A percentile compares a stretch with the other conserved stretches of the same genome.
These are phyloP conservation scores for Bursaphelenchus mucronatus DNA, from an alignment of 1,140 invertebrate genomes.

Conservation along the genomic window DNA sequence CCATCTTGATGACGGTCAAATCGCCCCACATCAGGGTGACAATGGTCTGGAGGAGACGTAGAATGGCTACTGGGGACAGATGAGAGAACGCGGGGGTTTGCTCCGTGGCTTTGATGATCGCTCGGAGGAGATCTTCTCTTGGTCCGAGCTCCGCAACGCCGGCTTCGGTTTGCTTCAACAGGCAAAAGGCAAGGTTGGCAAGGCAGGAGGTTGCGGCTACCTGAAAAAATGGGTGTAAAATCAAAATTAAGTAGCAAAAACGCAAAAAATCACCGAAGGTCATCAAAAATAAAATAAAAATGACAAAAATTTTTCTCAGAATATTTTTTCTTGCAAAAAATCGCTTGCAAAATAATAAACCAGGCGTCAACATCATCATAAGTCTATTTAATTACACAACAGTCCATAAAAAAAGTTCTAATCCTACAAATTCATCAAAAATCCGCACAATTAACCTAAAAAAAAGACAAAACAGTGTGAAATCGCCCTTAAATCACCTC, in stretches of 20 bases:
- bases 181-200: constrained; percentile 41
- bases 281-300: constrained; percentile 1
- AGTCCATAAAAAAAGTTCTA: too few relatives aligned
- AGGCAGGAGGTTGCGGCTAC: constrained; percentile 43
- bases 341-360: too few relatives aligned
- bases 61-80: constrained; percentile 28
- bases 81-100: constrained; percentile 26
- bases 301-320: too few relatives aligned
- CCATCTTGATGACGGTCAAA: constrained; percentile 38
- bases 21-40: constrained; percentile 55
- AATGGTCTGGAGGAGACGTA: constrained; percentile 48
- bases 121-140: constrained; percentile 45
- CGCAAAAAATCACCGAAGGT: background rate
- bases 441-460: too few relatives aligned
- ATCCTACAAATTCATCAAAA: too few relatives aligned
- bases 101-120: constrained; percentile 34
- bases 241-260: constrained; percentile 7
- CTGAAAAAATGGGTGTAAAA: constrained; percentile 17
- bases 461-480: too few relatives aligned
- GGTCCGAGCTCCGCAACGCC: constrained; percentile 48
- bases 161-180: constrained; percentile 31
- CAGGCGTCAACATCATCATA: too few relatives aligned
- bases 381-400: too few relatives aligned
- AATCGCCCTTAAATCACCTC: too few relatives aligned
- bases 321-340: too few relatives aligned